Percentiles rank a stretch among this genome's conserved stretches.
These are phyloP conservation scores for Oceanites oceanicus DNA, from an alignment of 2,113 vertebrate species.

Conservation along the genomic window DNA sequence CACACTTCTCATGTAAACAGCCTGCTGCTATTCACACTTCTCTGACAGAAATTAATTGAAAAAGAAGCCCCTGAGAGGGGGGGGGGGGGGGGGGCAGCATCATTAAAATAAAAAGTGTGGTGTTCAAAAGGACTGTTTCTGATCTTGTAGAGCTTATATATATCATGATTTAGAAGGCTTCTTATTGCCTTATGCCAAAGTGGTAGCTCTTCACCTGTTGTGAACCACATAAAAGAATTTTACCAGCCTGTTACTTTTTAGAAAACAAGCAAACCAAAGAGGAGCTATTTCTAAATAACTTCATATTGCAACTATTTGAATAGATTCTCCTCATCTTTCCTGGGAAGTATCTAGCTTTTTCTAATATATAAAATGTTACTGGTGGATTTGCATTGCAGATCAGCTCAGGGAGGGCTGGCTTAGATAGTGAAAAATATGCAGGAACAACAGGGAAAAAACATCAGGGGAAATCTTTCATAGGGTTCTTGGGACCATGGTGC, in stretches of 20 bases:
- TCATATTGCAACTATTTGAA: not conserved
- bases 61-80: constrained; percentile 21
- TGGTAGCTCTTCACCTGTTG: not conserved
- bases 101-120: not conserved
- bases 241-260: not conserved
- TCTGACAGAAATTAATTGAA: constrained; percentile 31
- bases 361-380: not conserved
- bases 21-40: constrained; percentile 19
- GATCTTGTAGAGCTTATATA: not conserved
- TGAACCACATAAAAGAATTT: not conserved
- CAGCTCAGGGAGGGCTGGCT: not conserved
- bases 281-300: not conserved
- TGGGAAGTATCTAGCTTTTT: not conserved
- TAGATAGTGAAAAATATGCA: not conserved
- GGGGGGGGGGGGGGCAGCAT: not conserved
- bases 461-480: not conserved
- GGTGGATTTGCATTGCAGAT: not conserved
- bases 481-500: not conserved
- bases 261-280: not conserved
- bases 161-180: not conserved
- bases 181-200: not conserved
- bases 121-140: not conserved
- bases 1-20: constrained; percentile 41
- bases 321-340: not conserved
- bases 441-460: not conserved